Base-by-base conservation (phyloP, 2,888 invertebrate genomes). In the Microctonus hyperodae region DNA sequence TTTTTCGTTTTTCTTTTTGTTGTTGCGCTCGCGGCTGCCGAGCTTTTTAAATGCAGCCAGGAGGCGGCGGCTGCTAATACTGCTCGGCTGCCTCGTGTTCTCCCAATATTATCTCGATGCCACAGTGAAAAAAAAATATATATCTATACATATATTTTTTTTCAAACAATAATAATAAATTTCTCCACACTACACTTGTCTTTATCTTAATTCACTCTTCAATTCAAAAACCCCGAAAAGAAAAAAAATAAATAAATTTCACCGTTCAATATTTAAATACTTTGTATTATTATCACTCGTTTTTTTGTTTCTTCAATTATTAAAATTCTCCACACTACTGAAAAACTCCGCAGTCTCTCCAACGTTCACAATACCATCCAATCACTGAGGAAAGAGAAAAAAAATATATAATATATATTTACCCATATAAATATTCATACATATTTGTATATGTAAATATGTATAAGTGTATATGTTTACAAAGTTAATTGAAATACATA, bases 31-130 rank as follows among this genome's bases (percentile, higher is more conserved):
- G 58, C 59, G 23, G 40, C 61, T 65, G 65, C 65, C 57, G 56
- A 67, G 59, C 44, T 57, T 67, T 40, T 40, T 65, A 11, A 67
- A 65, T 64, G 65, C 63, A 66, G 68, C 67, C 67, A 70, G 68
- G 70, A 68, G 66, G 71, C 66, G 67, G 64, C 70, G 67, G 69
- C 64, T 69, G 55, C 40, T 16, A 44, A 16, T 44, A 7, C 70
- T 62, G 68, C 65, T 69, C 70, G 63, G 66, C 73, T 70, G 69
- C 69, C 72, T 72, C 74, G 69, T 78, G 44, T 76, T 78, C 76
- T 78, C 79, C 79, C 80, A 76, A 80, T 80, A 82, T 81, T 81
- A 82, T 80, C 72, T 72, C 69, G 64, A 61, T 70, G 73, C 70
- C 72, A 72, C 73, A 69, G n/a, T n/a, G n/a, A 72, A 69, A 63